phyloP scores from a whole-genome alignment of 2,888 invertebrate genomes.

The Cheilosia variabilis region DNA sequence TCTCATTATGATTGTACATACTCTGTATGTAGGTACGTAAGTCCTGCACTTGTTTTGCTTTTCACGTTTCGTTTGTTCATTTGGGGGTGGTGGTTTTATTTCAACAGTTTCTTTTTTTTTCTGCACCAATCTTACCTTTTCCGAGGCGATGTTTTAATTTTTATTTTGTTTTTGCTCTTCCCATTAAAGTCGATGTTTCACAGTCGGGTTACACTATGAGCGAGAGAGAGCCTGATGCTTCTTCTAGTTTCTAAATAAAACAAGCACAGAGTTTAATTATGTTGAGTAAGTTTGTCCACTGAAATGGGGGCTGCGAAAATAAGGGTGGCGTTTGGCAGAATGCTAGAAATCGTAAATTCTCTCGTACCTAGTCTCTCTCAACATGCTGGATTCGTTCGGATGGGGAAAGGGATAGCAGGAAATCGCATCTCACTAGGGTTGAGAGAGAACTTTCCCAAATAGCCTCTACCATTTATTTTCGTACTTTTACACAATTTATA shows the following conservation, averaged over 20 bases:
- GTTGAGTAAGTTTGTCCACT: constrained; percentile 47
- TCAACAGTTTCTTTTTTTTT: constrained; percentile 58
- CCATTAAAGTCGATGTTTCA: constrained; percentile 53
- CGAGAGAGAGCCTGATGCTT: constrained; percentile 55
- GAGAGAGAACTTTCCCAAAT: constrained; percentile 63
- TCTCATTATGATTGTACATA: neutral
- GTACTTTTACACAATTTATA: constrained; percentile 62
- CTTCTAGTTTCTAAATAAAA: constrained; percentile 55
- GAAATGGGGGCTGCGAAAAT: constrained; percentile 51
- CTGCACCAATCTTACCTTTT: constrained; percentile 48
- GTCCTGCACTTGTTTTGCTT: constrained; percentile 63
- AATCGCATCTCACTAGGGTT: constrained; percentile 49
- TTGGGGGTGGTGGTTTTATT: constrained; percentile 64
- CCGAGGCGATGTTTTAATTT: constrained; percentile 59
- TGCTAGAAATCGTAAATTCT: constrained; percentile 45
- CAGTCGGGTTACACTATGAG: constrained; percentile 28
- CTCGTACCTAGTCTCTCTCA: constrained; percentile 21
- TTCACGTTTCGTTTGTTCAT: constrained; percentile 61
- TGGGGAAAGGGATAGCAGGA: constrained; percentile 15
- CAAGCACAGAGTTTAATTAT: constrained; percentile 49
- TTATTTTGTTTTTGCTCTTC: constrained; percentile 17
- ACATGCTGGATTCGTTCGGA: constrained; percentile 1
- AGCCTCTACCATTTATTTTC: constrained; percentile 59
- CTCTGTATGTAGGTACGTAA: neutral
- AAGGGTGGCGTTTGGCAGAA: constrained; percentile 57